These are phyloP conservation scores for Phalangium opilio DNA, from an alignment of 2,888 invertebrate species.

Conservation along the genomic window DNA sequence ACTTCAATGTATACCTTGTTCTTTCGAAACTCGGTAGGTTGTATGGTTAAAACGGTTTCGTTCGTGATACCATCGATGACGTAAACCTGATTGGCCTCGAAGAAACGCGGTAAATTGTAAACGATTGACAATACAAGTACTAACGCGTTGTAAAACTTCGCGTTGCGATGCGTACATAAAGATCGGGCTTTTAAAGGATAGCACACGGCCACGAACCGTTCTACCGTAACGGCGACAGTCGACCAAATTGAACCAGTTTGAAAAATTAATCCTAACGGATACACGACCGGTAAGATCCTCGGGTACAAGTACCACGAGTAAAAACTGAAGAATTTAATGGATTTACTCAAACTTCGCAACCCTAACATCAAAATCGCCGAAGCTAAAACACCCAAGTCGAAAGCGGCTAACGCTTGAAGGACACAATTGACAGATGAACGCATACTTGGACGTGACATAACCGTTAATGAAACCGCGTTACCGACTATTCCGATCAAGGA, in stretches of 20 bases:
- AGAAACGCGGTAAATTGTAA: conserved; percentile 62
- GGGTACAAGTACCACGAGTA: conserved; percentile 53
- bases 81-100: conserved; percentile 39
- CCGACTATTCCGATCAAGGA: conserved; percentile 7
- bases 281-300: conserved; percentile 59
- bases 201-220: conserved; percentile 70
- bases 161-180: conserved; percentile 75
- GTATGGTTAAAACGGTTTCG: conserved; percentile 20
- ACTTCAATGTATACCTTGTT: conserved; percentile 54
- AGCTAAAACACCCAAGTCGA: conserved; percentile 55
- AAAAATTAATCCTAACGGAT: conserved; percentile 61
- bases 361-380: conserved; percentile 74
- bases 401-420: conserved; percentile 50
- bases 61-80: conserved; percentile 8
- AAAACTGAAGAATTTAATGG: conserved; percentile 29
- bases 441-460: conserved; percentile 15
- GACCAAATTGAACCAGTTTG: conserved; percentile 87
- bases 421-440: conserved; percentile 15
- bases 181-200: conserved; percentile 68
- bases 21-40: conserved; percentile 49
- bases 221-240: conserved; percentile 49
- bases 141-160: conserved; percentile 63
- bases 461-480: conserved; percentile 11
- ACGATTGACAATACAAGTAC: conserved; percentile 63
- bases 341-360: conserved; percentile 38